Conservation (phyloP, 2,797 vertebrate genomes). For the Gambelia wislizenii region DNA sequence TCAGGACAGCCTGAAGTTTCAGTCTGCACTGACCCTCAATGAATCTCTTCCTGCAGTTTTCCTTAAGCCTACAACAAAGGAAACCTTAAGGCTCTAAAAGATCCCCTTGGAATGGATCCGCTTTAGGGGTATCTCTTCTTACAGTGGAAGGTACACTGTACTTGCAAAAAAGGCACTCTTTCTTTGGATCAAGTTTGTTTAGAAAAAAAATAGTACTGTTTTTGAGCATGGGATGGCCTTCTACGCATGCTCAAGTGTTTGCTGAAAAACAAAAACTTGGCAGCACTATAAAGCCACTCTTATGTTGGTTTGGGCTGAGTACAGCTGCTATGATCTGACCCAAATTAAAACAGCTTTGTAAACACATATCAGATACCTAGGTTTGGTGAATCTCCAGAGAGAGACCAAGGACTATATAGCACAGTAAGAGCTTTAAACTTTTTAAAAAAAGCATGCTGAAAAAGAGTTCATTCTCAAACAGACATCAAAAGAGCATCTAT, state of each 20-base stretch:
- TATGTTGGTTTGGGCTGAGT: not conserved
- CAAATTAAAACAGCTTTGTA: not conserved
- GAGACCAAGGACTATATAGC: not conserved
- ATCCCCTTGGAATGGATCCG: not conserved
- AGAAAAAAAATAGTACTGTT: not conserved
- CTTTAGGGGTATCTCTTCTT: not conserved
- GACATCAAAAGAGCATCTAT: not conserved
- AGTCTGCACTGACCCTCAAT: not conserved
- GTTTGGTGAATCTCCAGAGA: not conserved
- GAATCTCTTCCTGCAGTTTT: not conserved
- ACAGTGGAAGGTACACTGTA: not conserved
- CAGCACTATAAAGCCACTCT: not conserved
- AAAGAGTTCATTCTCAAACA: not conserved
- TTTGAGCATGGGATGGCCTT: not conserved
- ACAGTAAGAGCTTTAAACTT: not conserved
- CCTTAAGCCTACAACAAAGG: not conserved
- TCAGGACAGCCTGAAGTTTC: not conserved
- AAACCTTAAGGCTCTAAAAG: too few relatives aligned
- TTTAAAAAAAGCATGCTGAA: not conserved
- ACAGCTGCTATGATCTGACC: not conserved
- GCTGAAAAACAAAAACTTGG: not conserved
- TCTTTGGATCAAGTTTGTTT: not conserved
- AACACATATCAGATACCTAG: not conserved
- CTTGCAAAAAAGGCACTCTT: not conserved
- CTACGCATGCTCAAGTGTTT: not conserved